Conservation (phyloP, 2,888 invertebrate genomes). For the Parnassius apollo region DNA sequence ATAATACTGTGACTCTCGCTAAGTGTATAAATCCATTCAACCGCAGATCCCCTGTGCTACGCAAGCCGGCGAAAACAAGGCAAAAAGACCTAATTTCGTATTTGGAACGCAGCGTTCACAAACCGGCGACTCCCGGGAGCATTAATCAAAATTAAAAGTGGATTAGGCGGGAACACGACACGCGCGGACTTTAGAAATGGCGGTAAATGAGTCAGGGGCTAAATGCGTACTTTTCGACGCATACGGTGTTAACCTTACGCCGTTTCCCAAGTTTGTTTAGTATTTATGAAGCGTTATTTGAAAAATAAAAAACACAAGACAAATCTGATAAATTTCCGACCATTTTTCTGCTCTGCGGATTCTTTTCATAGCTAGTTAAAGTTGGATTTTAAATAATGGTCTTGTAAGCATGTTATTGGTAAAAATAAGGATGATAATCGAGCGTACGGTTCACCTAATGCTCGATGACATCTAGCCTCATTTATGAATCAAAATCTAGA, state of each 20-base stretch:
- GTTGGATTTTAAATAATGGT: too few relatives aligned
- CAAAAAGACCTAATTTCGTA: conserved; percentile 46
- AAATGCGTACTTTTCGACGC: conserved; percentile 29
- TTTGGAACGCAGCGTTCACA: conserved; percentile 41
- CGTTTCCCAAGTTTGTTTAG: not conserved
- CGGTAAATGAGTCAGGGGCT: conserved; percentile 33
- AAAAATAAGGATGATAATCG: too few relatives aligned
- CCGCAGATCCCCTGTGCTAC: conserved; percentile 5
- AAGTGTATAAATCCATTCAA: conserved; percentile 18
- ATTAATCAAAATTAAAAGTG: conserved; percentile 80
- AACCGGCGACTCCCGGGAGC: conserved; percentile 43
- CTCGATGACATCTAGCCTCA: too few relatives aligned
- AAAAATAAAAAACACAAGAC: too few relatives aligned
- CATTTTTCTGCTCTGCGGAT: too few relatives aligned
- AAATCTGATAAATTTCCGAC: too few relatives aligned
- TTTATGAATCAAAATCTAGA: too few relatives aligned
- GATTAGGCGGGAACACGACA: conserved; percentile 58
- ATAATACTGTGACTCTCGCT: not conserved
- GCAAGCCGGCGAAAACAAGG: conserved; percentile 28
- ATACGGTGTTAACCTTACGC: conserved; percentile 3
- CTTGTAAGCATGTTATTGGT: too few relatives aligned
- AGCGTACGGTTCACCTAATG: too few relatives aligned
- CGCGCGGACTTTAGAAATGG: conserved; percentile 33
- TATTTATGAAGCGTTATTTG: too few relatives aligned
- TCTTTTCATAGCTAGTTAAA: too few relatives aligned